Conservation (phyloP, 2,888 invertebrate genomes). For the Phaedon cochleariae region DNA sequence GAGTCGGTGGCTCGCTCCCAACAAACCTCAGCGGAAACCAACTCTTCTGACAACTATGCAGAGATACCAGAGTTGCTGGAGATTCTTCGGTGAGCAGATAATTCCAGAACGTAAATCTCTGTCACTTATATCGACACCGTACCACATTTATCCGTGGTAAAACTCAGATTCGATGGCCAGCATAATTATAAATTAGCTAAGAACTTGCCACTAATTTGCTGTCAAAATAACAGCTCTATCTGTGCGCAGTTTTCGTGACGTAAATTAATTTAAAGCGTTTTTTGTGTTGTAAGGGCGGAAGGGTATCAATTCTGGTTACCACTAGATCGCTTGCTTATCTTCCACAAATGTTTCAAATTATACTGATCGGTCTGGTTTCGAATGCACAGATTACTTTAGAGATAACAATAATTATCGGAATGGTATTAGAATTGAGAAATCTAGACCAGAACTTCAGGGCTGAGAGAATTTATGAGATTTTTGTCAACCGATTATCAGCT, state of each 20-base stretch:
- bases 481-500: too few relatives aligned
- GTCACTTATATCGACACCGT: constrained; percentile 56
- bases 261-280: constrained; percentile 49
- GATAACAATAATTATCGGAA: too few relatives aligned
- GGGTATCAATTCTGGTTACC: constrained; percentile 28
- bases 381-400: background rate
- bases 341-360: constrained; percentile 29
- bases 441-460: too few relatives aligned
- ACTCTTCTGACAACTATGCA: constrained; percentile 18
- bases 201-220: constrained; percentile 60
- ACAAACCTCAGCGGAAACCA: constrained; percentile 26
- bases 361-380: constrained; percentile 41
- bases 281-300: constrained; percentile 36
- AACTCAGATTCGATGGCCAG: constrained; percentile 57
- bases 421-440: too few relatives aligned
- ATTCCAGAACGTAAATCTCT: constrained; percentile 58
- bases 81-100: constrained; percentile 35
- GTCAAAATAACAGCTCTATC: constrained; percentile 58
- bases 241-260: constrained; percentile 41
- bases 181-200: constrained; percentile 61
- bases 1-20: constrained; percentile 49
- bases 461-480: too few relatives aligned
- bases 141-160: constrained; percentile 58
- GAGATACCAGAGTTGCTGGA: constrained; percentile 38
- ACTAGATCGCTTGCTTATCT: constrained; percentile 39